Conservation (phyloP, 2,113 vertebrate genomes). For the Bubalus kerabau region DNA sequence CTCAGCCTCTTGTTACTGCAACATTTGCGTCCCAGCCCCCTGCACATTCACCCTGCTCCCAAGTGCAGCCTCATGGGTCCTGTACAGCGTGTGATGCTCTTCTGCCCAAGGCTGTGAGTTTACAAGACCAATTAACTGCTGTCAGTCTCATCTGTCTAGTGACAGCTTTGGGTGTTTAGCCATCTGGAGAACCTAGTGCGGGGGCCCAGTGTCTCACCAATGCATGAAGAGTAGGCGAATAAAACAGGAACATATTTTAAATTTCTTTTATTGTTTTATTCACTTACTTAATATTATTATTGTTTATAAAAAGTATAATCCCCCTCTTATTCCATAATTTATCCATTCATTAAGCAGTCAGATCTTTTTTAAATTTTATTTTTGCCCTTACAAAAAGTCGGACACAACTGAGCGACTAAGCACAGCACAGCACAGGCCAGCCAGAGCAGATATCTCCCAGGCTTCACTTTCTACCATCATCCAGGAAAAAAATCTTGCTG, state of each 20-base stretch:
- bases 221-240: background rate
- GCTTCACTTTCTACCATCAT: background rate
- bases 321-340: background rate
- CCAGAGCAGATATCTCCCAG: background rate
- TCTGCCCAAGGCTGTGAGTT: background rate
- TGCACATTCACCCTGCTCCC: background rate
- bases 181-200: background rate
- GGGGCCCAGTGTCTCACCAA: background rate
- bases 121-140: background rate
- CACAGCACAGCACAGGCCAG: background rate
- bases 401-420: accelerated
- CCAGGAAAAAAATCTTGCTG: background rate
- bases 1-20: background rate
- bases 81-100: background rate
- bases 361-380: background rate
- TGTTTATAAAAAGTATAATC: background rate
- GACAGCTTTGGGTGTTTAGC: background rate
- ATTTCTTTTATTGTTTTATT: background rate
- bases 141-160: background rate
- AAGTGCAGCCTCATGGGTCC: no score
- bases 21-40: accelerated
- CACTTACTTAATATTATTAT: background rate
- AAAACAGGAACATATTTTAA: background rate
- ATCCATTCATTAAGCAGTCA: background rate
- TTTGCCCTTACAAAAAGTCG: background rate